Conservation (phyloP, 2,113 vertebrate genomes). For the rat (Rattus norvegicus) region GRCr8 NC_086021.1:182926501-182927000, state of each 20-base stretch:
- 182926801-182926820: too few species aligned
- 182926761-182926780: not conserved
- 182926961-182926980: not conserved
- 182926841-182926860: not conserved
- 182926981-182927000: not conserved
- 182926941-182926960: not conserved
- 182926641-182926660: not conserved
- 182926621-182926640: not conserved
- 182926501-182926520: not conserved
- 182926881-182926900: too few species aligned
- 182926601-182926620: not conserved
- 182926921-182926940: not conserved
- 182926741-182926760: not conserved
- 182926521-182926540: not conserved
- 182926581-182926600: not conserved
- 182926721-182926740: not conserved
- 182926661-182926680: not conserved
- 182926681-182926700: too few species aligned
- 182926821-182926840: not conserved
- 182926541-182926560: not conserved
- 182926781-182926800: not conserved
- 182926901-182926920: not conserved
- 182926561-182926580: not conserved
- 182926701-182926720: too few species aligned
- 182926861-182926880: not conserved